Base-by-base conservation (phyloP, 2,888 invertebrate genomes). In the Philereme transversata region DNA sequence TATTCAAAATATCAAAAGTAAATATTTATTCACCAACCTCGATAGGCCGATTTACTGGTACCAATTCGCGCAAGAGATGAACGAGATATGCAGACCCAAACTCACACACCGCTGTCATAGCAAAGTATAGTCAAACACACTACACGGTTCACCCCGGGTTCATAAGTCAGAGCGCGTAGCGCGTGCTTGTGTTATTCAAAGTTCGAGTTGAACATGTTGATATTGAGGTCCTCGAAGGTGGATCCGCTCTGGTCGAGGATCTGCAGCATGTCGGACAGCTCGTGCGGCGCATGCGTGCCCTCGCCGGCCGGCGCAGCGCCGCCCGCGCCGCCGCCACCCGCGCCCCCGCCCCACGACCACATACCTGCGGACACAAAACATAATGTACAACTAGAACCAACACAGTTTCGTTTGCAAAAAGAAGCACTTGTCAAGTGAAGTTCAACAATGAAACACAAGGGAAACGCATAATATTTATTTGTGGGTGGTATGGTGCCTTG, bases 211-310 rank as follows among this genome's bases (percentile, higher is more conserved):
- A 98, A 98, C 97, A 98, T 98, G 78, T 95, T 95, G 73, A 98
- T 94, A 81, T 96, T 96, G 77, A 98, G 93, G 86, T 98, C 98
- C 84, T 97, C 97, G 84, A 98, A 98, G 36, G 97, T 95, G 60
- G 96, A 94, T 53, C 95, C 96, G 75, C 96, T 95, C 83, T 97
- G 97, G 88, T 97, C 97, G 59, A 98, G 91, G 95, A 98, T 97
- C 88, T 98, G 97, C 76, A 98, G 92, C 97, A 98, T 97, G 79
- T 98, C 98, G 10, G 97, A 96, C 59, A 98, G 94, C 90, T 97
- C 97, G 68, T 93, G 93, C 45, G 95, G 94, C 46, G 94, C 94
- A 59, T 94, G 94, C 41, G 83, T 77, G 0, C 79, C 86, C 63
- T 83, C 86, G 36, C 77, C 73, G 4, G 73, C 71, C 22, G 80